Base-by-base conservation (phyloP, 2,888 invertebrate genomes). In the Apantesis nais region DNA sequence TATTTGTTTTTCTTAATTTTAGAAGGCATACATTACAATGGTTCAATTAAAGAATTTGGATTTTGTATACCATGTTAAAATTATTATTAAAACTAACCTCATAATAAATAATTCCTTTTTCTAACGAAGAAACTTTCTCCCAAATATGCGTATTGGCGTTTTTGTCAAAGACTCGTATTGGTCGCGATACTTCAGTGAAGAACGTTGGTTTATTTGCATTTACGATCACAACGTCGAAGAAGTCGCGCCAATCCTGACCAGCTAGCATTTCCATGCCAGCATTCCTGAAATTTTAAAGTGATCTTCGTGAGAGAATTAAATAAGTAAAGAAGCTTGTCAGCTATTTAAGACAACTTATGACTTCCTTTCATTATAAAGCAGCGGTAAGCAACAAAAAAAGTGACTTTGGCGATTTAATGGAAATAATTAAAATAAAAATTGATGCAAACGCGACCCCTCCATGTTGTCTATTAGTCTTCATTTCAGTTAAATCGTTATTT, bases 121-220 rank as follows among this genome's bases (percentile, higher is more conserved):
- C 97, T 29, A 99, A 92, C 75, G 96, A 96, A 0, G 96, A 97
- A 2, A 99, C 99, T 77, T 97, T 97, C 90, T 99, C 99, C 99
- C 99, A 99, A 2, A 98, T 96, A 86, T 98, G 98, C 0, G 97
- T 97, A 83, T 97, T 97, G 55, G 97, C 97, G 71, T 95, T 95
- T 83, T 97, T 97, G 86, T 99, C 98, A 88, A 97, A 99, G 60
- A 98, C 96, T 75, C 99, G 95, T 81, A 99, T 97, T 0, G 99
- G 99, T 34, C 99, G 96, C 76, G 98, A 97, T 85, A 97, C 97
- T 86, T 99, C 98, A 0, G 98, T 98, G 93, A 99, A 99, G 94
- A 99, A 99, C 85, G 97, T 97, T 0, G 99, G 99, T 89, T 99
- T 99, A 83, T 99, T 97, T 2, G 99, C 99, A 87, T 98, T 98